These are phyloP conservation scores for Trochalopteron elliotii DNA, from an alignment of 2,113 vertebrate genomes.

Conservation along the genomic window DNA sequence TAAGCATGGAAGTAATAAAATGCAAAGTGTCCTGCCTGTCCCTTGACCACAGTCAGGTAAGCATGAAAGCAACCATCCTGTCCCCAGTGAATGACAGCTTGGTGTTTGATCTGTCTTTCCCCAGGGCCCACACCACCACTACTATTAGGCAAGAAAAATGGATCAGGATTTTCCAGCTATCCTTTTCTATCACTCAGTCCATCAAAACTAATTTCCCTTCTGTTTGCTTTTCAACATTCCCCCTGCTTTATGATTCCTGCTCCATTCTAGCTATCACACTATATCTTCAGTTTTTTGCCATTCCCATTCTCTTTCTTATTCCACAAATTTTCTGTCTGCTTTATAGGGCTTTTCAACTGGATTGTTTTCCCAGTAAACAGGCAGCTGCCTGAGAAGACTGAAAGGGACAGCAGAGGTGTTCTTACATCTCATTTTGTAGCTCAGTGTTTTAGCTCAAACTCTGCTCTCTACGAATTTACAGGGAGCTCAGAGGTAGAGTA, in stretches of 20 bases:
- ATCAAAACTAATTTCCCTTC: not conserved
- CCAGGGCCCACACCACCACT: not conserved
- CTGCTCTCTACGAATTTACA: not conserved
- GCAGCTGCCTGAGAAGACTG: not conserved
- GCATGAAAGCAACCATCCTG: not conserved
- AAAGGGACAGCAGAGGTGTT: not conserved
- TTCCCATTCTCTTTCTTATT: not conserved
- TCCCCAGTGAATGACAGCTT: not conserved
- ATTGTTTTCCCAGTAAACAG: not conserved
- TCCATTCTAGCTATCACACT: not conserved
- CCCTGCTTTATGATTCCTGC: not conserved
- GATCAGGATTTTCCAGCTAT: not conserved
- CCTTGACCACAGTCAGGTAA: not conserved
- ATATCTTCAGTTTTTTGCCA: not conserved
- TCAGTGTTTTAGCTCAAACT: not conserved
- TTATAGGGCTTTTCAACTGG: not conserved
- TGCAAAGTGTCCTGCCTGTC: not conserved
- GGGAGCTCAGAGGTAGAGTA: not conserved
- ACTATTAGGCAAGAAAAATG: not conserved
- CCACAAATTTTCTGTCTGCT: not conserved
- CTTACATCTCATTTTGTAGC: not conserved
- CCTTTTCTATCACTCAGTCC: not conserved
- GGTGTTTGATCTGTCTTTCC: not conserved
- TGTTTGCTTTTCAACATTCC: not conserved
- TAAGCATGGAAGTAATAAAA: not conserved